Percentiles rank a stretch among this genome's conserved stretches.
These are phyloP conservation scores for Tinamus major DNA, from an alignment of 2,797 vertebrate genomes.

Conservation along the genomic window DNA sequence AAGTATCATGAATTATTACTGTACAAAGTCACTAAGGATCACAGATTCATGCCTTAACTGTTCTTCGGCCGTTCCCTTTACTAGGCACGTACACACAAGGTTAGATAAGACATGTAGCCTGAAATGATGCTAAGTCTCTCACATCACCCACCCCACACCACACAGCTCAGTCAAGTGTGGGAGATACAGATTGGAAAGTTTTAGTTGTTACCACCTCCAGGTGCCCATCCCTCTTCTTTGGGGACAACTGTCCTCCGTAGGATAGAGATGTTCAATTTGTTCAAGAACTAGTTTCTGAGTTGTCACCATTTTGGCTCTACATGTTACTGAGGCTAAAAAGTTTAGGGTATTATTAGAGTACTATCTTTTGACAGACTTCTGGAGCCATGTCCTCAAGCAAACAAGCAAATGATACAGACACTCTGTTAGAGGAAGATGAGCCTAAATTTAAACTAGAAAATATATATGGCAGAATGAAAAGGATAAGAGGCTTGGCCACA, in stretches of 20 bases:
- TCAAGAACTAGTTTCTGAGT: not conserved
- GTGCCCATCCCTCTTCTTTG: not conserved
- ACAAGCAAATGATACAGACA: not conserved
- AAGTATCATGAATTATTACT: not conserved
- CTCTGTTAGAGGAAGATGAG: not conserved
- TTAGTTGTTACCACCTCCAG: not conserved
- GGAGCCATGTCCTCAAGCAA: not conserved
- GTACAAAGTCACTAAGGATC: not conserved
- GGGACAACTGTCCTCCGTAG: not conserved
- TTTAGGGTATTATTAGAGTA: not conserved
- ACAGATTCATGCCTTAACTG: not conserved
- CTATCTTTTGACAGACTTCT: not conserved
- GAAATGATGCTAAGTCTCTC: not conserved
- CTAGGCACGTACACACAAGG: not conserved
- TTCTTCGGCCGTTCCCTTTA: not conserved
- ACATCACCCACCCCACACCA: not conserved
- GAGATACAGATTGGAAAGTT: not conserved
- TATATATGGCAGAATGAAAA: not conserved
- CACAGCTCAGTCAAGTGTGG: accelerated
- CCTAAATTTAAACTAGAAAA: not conserved
- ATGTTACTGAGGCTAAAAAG: not conserved
- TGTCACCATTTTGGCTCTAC: not conserved
- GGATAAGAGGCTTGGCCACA: not conserved
- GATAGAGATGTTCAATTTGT: not conserved
- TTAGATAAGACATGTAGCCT: not conserved